phyloP scores from a whole-genome alignment of 2,888 invertebrate species.

The Tinea pellionella region DNA sequence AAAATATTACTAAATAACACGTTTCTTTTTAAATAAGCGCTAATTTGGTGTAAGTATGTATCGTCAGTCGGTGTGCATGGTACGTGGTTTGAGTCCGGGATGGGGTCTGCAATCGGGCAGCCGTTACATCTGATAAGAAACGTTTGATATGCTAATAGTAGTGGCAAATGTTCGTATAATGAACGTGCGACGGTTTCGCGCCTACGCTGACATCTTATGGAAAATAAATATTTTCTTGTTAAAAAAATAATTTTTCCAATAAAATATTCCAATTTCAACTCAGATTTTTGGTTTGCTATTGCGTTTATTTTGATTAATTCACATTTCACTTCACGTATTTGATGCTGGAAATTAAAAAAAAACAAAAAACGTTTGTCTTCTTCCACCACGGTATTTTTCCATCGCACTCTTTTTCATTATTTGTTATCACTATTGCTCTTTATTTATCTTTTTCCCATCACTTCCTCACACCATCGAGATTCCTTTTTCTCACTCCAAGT shows the following conservation, averaged over 20 bases:
- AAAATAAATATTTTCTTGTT: neutral
- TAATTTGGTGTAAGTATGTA: neutral
- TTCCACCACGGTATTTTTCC: no score
- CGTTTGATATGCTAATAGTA: slow-evolving; percentile 60
- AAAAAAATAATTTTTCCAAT: neutral
- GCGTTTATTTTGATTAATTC: no score
- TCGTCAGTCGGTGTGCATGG: neutral
- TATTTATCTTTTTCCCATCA: no score
- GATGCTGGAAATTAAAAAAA: no score
- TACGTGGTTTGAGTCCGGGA: neutral
- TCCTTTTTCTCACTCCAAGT: no score
- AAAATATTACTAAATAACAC: neutral
- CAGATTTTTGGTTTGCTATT: no score
- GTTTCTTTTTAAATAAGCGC: neutral
- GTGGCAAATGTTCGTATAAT: slow-evolving; percentile 57
- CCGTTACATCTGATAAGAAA: slow-evolving; percentile 55
- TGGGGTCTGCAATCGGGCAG: slow-evolving; percentile 27
- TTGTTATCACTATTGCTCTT: no score
- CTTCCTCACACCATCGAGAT: no score
- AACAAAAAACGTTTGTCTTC: no score
- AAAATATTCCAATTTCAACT: no score
- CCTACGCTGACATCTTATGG: slow-evolving; percentile 20
- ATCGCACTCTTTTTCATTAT: no score
- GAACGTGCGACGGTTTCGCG: slow-evolving; percentile 45
- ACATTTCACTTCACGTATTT: no score